Conservation (phyloP, 1,140 invertebrate species). For the Camponotus vicinus region DNA sequence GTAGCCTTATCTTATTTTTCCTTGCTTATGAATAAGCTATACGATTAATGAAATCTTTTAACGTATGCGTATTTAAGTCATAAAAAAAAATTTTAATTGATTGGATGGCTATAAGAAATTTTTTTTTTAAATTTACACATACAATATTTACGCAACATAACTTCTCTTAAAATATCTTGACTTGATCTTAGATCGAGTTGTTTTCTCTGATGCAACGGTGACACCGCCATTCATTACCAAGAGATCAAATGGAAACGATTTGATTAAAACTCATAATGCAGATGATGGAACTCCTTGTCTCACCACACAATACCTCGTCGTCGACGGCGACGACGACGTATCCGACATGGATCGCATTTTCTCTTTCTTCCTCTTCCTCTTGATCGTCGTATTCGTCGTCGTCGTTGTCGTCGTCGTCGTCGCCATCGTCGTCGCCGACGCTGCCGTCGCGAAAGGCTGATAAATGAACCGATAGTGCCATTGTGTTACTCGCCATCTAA, state of each 20-base stretch:
- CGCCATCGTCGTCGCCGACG: slow-evolving; percentile 47
- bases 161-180: not conserved
- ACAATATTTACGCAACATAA: not conserved
- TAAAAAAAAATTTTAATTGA: not conserved
- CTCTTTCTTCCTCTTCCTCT: slow-evolving; percentile 50
- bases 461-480: slow-evolving; percentile 85
- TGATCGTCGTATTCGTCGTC: slow-evolving; percentile 52
- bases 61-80: not conserved
- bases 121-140: too few species aligned
- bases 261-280: slow-evolving; percentile 84
- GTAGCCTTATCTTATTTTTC: not conserved
- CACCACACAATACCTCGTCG: slow-evolving; percentile 76
- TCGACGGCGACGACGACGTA: slow-evolving; percentile 72
- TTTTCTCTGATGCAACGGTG: slow-evolving; percentile 4
- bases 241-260: slow-evolving; percentile 81
- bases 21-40: not conserved
- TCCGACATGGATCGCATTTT: slow-evolving; percentile 66
- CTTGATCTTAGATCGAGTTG: slow-evolving; percentile 34
- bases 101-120: not conserved
- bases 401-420: slow-evolving; percentile 61
- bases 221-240: slow-evolving; percentile 28
- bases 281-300: slow-evolving; percentile 79
- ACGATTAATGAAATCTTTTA: not conserved
- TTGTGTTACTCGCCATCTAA: slow-evolving; percentile 82
- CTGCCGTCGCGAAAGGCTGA: slow-evolving; percentile 79